Evolutionary conservation across 2,113 vertebrate genomes (phyloP).

Genomic region (Paraplagusia blochii): DNA sequence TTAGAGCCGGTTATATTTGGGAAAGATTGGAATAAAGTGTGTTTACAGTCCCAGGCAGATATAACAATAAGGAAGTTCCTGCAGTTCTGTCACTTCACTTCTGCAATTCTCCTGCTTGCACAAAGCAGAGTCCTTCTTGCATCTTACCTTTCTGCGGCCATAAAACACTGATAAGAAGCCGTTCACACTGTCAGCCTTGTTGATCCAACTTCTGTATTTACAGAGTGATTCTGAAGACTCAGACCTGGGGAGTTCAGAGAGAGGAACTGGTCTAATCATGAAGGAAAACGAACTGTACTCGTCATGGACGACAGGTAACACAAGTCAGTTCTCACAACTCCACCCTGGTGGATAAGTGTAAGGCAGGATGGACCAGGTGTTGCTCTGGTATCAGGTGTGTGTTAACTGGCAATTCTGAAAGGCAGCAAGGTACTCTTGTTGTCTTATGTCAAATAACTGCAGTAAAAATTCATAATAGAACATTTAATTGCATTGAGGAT

Average conservation of each 20-base stretch:
- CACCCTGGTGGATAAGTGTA: not conserved
- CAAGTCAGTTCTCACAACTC: not conserved
- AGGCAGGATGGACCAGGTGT: too few relatives aligned
- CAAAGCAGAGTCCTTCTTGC: constrained; percentile 51
- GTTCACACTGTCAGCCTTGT: constrained; percentile 45
- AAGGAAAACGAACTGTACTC: constrained; percentile 86
- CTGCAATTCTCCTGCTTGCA: constrained; percentile 69
- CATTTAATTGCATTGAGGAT: too few relatives aligned
- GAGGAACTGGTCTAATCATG: constrained; percentile 63
- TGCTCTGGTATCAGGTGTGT: too few relatives aligned
- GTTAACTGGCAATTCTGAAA: too few relatives aligned
- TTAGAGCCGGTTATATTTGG: constrained; percentile 14
- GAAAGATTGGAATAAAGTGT: constrained; percentile 8
- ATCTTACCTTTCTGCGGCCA: constrained; percentile 48
- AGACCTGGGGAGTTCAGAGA: constrained; percentile 38
- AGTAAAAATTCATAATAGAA: too few relatives aligned
- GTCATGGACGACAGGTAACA: constrained; percentile 76
- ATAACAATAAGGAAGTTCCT: constrained; percentile 69
- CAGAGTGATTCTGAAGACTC: constrained; percentile 62
- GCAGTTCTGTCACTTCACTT: constrained; percentile 55
- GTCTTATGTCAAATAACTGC: too few relatives aligned
- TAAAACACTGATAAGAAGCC: constrained; percentile 65
- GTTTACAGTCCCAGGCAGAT: constrained; percentile 13
- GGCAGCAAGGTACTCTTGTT: too few relatives aligned
- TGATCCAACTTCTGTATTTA: constrained; percentile 55